A percentile compares a stretch with the other conserved stretches of the same genome.
These are phyloP conservation scores for Agonopterix alstromeriana DNA, from an alignment of 2,888 invertebrate genomes.

Conservation along the genomic window DNA sequence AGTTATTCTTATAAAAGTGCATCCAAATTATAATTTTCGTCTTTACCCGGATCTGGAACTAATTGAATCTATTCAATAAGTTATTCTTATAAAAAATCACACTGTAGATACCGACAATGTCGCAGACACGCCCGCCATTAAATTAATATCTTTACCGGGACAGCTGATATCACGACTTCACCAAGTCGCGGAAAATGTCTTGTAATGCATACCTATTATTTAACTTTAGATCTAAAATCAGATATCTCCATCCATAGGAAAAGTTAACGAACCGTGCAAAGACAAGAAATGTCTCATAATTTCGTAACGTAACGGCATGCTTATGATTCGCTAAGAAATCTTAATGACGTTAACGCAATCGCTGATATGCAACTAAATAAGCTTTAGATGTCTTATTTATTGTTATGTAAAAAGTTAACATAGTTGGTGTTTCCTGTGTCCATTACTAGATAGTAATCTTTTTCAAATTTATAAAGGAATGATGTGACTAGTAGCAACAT, in stretches of 20 bases:
- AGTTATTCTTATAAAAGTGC: too few relatives aligned
- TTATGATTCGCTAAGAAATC: neutral
- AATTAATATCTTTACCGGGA: slow-evolving; percentile 39
- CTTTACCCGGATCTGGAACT: too few relatives aligned
- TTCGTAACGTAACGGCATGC: slow-evolving; percentile 11
- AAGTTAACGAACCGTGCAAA: slow-evolving; percentile 31
- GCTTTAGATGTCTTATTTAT: too few relatives aligned
- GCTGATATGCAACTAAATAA: too few relatives aligned
- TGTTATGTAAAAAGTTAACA: too few relatives aligned
- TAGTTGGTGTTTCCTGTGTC: too few relatives aligned
- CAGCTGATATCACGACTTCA: slow-evolving; percentile 37
- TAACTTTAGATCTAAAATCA: slow-evolving; percentile 20
- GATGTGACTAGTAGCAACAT: too few relatives aligned
- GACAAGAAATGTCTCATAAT: slow-evolving; percentile 18
- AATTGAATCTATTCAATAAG: too few relatives aligned
- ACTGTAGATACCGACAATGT: slow-evolving; percentile 17
- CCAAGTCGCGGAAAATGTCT: slow-evolving; percentile 18
- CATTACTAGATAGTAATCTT: too few relatives aligned
- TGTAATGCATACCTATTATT: slow-evolving; percentile 4
- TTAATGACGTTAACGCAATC: too few relatives aligned
- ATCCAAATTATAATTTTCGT: too few relatives aligned
- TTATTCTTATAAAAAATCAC: neutral
- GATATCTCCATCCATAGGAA: slow-evolving; percentile 27
- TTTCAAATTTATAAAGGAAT: too few relatives aligned
- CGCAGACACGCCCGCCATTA: slow-evolving; percentile 37